These are phyloP conservation scores for Ormyrus thymus DNA, from an alignment of 2,888 invertebrate genomes.

Conservation along the genomic window DNA sequence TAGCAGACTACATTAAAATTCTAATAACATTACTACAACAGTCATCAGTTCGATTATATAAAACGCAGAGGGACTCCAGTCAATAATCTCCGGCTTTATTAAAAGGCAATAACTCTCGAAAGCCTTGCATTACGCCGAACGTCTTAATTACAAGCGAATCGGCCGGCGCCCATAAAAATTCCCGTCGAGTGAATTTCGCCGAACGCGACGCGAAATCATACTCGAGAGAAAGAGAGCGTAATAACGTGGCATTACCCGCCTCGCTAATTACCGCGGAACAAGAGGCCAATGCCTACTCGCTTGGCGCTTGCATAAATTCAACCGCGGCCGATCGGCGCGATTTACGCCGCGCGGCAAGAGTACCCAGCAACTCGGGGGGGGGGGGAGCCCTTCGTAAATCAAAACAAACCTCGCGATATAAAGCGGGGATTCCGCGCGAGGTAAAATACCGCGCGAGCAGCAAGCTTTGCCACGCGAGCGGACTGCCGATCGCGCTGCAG, in stretches of 20 bases:
- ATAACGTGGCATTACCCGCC: conserved; percentile 2
- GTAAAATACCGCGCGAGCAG: not conserved
- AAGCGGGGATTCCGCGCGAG: too few relatives aligned
- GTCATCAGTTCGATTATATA: too few relatives aligned
- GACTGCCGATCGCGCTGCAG: not conserved
- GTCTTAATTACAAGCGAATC: conserved; percentile 5
- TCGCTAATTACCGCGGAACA: conserved; percentile 6
- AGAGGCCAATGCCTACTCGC: not conserved
- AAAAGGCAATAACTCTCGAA: too few relatives aligned
- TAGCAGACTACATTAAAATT: too few relatives aligned
- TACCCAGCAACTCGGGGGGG: conserved; percentile 22
- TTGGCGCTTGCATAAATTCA: not conserved
- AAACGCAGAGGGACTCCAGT: too few relatives aligned
- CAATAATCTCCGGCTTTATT: too few relatives aligned
- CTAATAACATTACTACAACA: too few relatives aligned
- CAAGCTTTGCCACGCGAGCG: too few relatives aligned
- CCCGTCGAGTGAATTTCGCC: too few relatives aligned
- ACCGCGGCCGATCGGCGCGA: not conserved
- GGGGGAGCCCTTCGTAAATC: not conserved
- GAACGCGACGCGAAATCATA: not conserved
- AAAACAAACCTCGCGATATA: conserved; percentile 8
- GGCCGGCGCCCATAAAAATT: too few relatives aligned
- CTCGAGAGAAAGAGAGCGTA: not conserved
- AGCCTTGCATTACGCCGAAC: not conserved
- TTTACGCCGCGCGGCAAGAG: not conserved